Base-by-base conservation (phyloP, 2,888 invertebrate species). In the Cephus pulcher region DNA sequence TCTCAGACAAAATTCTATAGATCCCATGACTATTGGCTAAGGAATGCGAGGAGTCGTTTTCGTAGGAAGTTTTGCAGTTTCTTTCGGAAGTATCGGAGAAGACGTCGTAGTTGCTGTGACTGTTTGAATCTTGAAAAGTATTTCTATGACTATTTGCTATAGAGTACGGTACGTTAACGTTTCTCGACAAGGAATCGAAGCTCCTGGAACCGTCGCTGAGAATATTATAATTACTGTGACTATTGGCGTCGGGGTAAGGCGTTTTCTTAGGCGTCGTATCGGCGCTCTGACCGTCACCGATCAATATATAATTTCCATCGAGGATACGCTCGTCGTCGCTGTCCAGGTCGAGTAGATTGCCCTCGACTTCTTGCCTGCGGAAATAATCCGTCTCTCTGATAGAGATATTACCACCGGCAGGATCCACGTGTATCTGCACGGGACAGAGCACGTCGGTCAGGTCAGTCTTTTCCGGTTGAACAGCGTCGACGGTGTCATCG, bases 11-110 rank as follows among this genome's bases (percentile, higher is more conserved):
- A 34, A 82, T 76, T 1, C 84, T 83, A 23, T 88, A 87, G 40
- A 85, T 83, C 0, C 86, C 84, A 70, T 89, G 88, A 30, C 89
- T 89, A 32, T 89, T 88, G 0, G 86, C 88, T 37, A 87, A 75
- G 0, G 86, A 85, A 30, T 86, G 85, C 6, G 85, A 79, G 0
- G 82, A 81, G 33, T 78, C 80, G 12, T 76, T 56, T 73, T 83
- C 82, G 76, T 76, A 79, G 3, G 79, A 81, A 1, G 75, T 81
- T 30, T 37, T 75, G 0, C 82, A 80, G 4, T 85, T 85, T 6
- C 35, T 80, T 1, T 79, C 80, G 0, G 80, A 80, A 11, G 81
- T 75, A 4, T 82, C 82, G 12, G 82, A 79, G 4, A 83, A 84
- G 3, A 82, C 9, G 34, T 79, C 82, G 80, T 86, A 87, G 23